Base-by-base conservation (phyloP, 2,113 vertebrate species). In the Ptilonorhynchus violaceus region DNA sequence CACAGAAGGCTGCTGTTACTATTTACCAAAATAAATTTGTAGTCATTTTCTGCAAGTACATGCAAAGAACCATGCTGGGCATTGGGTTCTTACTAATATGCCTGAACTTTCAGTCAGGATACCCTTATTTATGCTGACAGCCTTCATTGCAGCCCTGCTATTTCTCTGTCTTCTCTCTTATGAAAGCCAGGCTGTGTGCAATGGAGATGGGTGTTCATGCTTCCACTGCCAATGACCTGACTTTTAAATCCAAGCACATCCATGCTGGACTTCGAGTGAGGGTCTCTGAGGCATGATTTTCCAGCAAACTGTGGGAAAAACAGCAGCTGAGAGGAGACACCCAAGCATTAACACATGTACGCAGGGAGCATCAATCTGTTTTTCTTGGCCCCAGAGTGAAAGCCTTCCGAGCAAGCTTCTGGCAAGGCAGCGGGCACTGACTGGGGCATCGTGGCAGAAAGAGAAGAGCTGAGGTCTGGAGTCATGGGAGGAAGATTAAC, bases 71-170 rank as follows among this genome's bases (percentile, higher is more conserved):
- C 58, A 85, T 11, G 30, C 33, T 68, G 39, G 41, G 68, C 25
- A 73, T 24, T 37, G 9, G 18, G 7, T 46, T 78, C 74, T 87
- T 77, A 74, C 30, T 47, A 70, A 86, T 11, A 23, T 9, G 16
- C 31, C 76, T 86, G 75, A 96, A 47, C 13, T 50, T 93, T 67
- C 55, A 92, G 55, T 67, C 25, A n/a, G 30, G 22, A 67, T n/a
- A 70, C 6, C 16, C 18, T 44, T 76, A 70, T 15, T 67, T 53
- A 31, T 0, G 11, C 18, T 46, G 58, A 42, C 50, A 79, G 30
- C 50, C 23, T 59, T 70, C 30, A 25, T 17, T 50, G 69, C 24
- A 77, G 42, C 21, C 27, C 39, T 81, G 41, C 24, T 56, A 14
- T 49, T 87, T 69, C 63, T 73, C 44, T 41, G 8, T 44, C 66